A percentile compares a stretch with the other conserved stretches of the same genome.
phyloP scores from a whole-genome alignment of 1,140 invertebrate genomes.

The Penaeus indicus region DNA sequence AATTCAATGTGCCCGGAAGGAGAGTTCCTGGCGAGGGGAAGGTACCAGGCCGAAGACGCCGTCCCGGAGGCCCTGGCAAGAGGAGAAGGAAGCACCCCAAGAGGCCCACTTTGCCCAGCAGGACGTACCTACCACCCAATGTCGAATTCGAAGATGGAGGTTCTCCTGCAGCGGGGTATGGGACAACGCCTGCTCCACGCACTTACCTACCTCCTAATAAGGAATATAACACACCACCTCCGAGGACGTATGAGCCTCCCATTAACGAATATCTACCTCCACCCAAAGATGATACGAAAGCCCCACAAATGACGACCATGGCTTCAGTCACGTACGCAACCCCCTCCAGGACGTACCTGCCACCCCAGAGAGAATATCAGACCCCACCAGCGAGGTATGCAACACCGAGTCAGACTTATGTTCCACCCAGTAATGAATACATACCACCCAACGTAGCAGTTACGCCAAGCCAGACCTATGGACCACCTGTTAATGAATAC shows the following conservation, averaged over 20 bases:
- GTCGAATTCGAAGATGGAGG: not conserved
- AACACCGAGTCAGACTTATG: not conserved
- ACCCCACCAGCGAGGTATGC: conserved; percentile 9
- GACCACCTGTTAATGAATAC: conserved; percentile 28
- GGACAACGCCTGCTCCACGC: too few species aligned
- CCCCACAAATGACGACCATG: not conserved
- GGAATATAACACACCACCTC: not conserved
- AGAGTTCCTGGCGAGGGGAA: not conserved
- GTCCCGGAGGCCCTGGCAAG: not conserved
- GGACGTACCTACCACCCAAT: not conserved
- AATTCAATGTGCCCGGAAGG: not conserved
- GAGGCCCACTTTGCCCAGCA: not conserved
- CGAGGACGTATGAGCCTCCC: conserved; percentile 7
- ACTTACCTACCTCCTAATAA: not conserved
- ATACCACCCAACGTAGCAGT: not conserved
- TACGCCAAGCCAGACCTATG: not conserved
- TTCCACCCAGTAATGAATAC: conserved; percentile 35
- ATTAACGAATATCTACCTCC: conserved; percentile 32
- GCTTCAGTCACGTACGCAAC: not conserved
- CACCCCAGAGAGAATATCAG: conserved; percentile 11
- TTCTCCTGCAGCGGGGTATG: too few species aligned
- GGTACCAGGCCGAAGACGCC: not conserved
- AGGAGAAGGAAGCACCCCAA: conserved; percentile 4
- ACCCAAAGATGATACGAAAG: not conserved
- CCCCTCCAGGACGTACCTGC: conserved; percentile 32